Conservation (phyloP, 2,113 vertebrate species). For the Grus americana region DNA sequence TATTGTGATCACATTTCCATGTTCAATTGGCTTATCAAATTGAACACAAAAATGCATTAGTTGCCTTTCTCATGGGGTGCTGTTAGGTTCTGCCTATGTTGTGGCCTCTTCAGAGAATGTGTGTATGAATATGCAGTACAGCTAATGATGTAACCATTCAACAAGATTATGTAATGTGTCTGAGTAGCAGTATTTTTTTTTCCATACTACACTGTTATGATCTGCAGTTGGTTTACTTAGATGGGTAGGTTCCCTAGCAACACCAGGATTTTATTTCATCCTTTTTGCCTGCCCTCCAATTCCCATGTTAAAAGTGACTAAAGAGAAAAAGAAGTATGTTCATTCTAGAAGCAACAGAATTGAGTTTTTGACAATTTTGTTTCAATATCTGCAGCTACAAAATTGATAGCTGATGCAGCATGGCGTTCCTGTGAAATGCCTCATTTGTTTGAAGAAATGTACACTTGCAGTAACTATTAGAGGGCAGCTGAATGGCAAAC, state of each 20-base stretch:
- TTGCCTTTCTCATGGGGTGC: background rate
- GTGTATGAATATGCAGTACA: background rate
- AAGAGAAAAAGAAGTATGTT: background rate
- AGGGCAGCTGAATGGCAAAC: background rate
- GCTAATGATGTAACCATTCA: background rate
- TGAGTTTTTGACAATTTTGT: background rate
- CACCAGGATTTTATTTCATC: background rate
- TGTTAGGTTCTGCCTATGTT: background rate
- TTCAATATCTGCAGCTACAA: background rate
- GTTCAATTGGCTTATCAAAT: background rate
- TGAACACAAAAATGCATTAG: background rate
- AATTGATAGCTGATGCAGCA: background rate
- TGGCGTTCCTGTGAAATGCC: background rate
- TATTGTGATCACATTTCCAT: background rate
- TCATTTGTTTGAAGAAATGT: conserved; percentile 17
- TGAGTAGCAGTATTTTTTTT: background rate
- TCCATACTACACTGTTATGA: background rate
- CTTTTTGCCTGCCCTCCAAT: background rate
- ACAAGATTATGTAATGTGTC: background rate
- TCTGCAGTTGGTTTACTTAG: background rate
- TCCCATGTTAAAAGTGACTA: background rate
- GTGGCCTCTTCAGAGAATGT: background rate
- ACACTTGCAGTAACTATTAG: background rate
- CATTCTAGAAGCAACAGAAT: background rate
- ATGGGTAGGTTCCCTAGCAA: background rate